These are phyloP conservation scores for Microctonus aethiopoides DNA, from an alignment of 2,888 invertebrate genomes.

Conservation along the genomic window DNA sequence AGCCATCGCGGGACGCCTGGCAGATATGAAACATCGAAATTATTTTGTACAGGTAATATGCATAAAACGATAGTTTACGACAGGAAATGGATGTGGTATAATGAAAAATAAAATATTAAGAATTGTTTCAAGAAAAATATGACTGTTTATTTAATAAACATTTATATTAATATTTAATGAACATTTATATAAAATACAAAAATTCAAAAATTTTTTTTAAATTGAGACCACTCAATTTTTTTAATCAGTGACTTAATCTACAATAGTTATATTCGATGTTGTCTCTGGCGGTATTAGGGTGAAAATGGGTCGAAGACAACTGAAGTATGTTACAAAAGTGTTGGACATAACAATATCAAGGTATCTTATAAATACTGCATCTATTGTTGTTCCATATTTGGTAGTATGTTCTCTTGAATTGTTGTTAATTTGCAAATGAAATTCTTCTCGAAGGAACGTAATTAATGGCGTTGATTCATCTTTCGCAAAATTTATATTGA, in stretches of 20 bases:
- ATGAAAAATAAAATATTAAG: background rate
- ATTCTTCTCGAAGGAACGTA: too few relatives aligned
- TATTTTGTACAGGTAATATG: background rate
- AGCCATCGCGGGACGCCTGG: background rate
- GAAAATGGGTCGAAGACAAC: slow-evolving; percentile 1
- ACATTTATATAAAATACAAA: too few relatives aligned
- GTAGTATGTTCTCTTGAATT: background rate
- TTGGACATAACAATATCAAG: slow-evolving; percentile 6
- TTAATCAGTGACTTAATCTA: background rate
- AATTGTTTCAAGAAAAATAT: background rate
- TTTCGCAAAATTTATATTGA: background rate
- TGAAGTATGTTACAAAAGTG: slow-evolving; percentile 2
- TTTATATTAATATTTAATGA: background rate
- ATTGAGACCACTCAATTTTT: background rate
- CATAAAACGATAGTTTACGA: background rate
- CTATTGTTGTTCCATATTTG: slow-evolving; percentile 7
- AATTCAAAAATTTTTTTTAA: background rate
- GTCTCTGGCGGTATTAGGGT: background rate
- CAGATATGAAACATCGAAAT: background rate
- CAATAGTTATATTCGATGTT: background rate
- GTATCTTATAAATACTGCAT: background rate
- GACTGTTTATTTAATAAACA: background rate
- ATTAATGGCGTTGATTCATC: background rate
- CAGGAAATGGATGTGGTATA: background rate
- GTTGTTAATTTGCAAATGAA: too few relatives aligned